phyloP scores from a whole-genome alignment of 2,113 vertebrate genomes.

The Pangasianodon hypophthalmus region DNA sequence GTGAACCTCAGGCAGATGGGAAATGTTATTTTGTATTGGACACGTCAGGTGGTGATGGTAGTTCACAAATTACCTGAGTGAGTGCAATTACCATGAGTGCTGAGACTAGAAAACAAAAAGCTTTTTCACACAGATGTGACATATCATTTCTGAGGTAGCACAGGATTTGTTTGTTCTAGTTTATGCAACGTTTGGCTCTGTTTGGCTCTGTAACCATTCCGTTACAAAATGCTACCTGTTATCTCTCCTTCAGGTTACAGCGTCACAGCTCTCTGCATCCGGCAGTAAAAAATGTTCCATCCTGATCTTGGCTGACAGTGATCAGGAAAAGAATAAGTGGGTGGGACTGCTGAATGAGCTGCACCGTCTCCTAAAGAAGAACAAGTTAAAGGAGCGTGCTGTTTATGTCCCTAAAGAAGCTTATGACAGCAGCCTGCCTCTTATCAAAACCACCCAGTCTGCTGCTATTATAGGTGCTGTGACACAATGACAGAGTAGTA shows the following conservation, averaged over 20 bases:
- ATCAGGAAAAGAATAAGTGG: slow-evolving; percentile 96
- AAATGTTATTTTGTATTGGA: background rate
- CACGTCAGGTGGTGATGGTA: background rate
- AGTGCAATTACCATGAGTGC: background rate
- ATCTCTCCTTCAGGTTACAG: slow-evolving; percentile 81
- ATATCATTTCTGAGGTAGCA: background rate
- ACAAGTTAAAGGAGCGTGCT: slow-evolving; percentile 97
- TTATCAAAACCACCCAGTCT: slow-evolving; percentile 97
- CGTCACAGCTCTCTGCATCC: slow-evolving; percentile 88
- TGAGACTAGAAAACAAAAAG: background rate
- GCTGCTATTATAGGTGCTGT: slow-evolving; percentile 87
- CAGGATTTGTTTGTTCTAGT: background rate
- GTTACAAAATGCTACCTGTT: background rate
- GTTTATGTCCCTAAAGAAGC: slow-evolving; percentile 97
- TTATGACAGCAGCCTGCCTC: slow-evolving; percentile 94
- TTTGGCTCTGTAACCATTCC: background rate
- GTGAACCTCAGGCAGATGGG: background rate
- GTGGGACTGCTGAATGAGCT: slow-evolving; percentile 92
- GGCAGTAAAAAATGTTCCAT: slow-evolving; percentile 90
- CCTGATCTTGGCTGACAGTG: slow-evolving; percentile 91
- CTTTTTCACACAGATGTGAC: background rate
- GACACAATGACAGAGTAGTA: background rate
- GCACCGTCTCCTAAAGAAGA: slow-evolving; percentile 95
- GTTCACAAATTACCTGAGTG: background rate
- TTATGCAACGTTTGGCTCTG: background rate